Conservation (phyloP, 2,888 invertebrate species). For the Acanthosepion pharaonis region DNA sequence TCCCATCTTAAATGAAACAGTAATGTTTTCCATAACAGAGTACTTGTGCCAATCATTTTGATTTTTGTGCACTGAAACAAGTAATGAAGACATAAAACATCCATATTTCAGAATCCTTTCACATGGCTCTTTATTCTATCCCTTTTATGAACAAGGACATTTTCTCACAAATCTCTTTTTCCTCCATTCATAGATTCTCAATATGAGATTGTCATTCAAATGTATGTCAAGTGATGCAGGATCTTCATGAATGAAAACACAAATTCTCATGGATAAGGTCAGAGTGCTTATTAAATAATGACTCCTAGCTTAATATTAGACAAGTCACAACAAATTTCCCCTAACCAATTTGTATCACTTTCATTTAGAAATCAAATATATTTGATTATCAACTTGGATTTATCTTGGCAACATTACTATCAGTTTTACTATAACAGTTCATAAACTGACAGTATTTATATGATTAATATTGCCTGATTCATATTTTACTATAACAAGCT, state of each 20-base stretch:
- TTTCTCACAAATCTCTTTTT: not conserved
- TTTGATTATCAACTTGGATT: too few species aligned
- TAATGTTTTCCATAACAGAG: not conserved
- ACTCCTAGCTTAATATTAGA: not conserved
- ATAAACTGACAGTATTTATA: too few species aligned
- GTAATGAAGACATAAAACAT: not conserved
- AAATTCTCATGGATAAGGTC: not conserved
- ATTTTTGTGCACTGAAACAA: not conserved
- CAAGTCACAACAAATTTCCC: not conserved
- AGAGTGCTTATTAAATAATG: not conserved
- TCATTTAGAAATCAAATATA: too few species aligned
- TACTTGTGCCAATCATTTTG: not conserved
- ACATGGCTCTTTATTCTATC: not conserved
- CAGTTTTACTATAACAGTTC: too few species aligned
- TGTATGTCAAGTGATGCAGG: not conserved
- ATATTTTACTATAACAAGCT: too few species aligned
- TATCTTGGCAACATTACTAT: too few species aligned
- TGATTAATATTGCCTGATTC: too few species aligned
- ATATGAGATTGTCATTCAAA: not conserved
- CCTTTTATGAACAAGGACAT: not conserved
- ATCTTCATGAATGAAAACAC: not conserved
- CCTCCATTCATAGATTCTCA: not conserved
- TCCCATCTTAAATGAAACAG: not conserved
- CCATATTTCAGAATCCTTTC: not conserved
- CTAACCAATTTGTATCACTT: too few species aligned